Conservation (phyloP, 2,113 vertebrate genomes). For the Scopus umbretta region DNA sequence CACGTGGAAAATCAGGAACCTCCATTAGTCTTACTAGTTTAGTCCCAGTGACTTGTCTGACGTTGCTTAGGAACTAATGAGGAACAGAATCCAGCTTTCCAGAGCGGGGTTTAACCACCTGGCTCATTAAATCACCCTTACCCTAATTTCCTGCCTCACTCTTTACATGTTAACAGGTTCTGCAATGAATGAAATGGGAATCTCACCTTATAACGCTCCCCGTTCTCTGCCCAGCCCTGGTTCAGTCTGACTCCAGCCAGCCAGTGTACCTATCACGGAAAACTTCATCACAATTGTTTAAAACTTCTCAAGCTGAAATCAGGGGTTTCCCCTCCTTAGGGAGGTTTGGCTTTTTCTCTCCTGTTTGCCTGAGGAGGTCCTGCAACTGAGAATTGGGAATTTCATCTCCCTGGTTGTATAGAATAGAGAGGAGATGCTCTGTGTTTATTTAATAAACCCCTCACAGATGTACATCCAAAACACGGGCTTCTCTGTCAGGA, state of each 20-base stretch:
- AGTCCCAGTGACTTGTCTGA: neutral
- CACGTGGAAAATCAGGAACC: neutral
- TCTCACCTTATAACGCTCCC: neutral
- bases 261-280: neutral
- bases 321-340: neutral
- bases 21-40: neutral
- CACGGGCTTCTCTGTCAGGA: neutral
- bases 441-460: neutral
- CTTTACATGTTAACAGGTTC: neutral
- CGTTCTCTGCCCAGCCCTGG: neutral
- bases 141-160: neutral
- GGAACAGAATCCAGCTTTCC: neutral
- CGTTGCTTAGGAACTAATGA: neutral
- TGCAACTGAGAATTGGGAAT: neutral
- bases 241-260: neutral
- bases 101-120: neutral
- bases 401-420: neutral
- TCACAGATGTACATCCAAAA: neutral
- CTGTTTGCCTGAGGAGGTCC: neutral
- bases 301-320: neutral
- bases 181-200: neutral
- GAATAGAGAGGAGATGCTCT: neutral
- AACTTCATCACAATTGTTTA: neutral
- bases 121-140: neutral
- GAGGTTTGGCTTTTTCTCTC: neutral